A percentile compares a stretch with the other conserved stretches of the same genome.
Conservation (phyloP, 1,140 invertebrate genomes). For the Drosophila novamexicana region DNA sequence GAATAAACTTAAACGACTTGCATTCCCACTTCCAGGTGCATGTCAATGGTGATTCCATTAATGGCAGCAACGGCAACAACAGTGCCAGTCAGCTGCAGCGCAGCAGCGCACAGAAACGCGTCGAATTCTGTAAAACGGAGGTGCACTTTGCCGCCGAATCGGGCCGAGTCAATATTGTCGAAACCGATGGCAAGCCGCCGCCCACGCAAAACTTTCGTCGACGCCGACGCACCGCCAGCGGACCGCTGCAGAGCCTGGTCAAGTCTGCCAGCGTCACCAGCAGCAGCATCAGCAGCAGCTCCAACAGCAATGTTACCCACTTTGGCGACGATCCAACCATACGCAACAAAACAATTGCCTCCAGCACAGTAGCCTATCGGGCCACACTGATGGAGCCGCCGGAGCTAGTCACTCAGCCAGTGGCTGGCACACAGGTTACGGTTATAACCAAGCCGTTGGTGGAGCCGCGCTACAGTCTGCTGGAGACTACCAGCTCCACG, state of each 20-base stretch:
- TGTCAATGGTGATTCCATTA: constrained; percentile 56
- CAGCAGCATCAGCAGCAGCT: constrained; percentile 17
- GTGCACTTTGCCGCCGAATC: constrained; percentile 93
- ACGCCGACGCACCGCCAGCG: constrained; percentile 85
- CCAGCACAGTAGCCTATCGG: constrained; percentile 70
- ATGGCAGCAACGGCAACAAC: constrained; percentile 80
- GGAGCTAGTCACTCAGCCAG: constrained; percentile 56
- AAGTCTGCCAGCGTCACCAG: constrained; percentile 62
- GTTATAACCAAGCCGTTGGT: constrained; percentile 54
- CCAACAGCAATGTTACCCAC: constrained; percentile 56
- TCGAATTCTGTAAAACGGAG: constrained; percentile 94
- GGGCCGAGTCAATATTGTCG: constrained; percentile 93
- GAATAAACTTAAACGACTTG: neutral
- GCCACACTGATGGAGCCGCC: constrained; percentile 74
- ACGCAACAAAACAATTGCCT: constrained; percentile 38
- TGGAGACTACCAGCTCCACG: constrained; percentile 51
- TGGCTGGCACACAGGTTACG: constrained; percentile 58
- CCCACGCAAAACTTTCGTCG: constrained; percentile 91
- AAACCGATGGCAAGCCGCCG: constrained; percentile 93
- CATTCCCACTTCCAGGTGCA: constrained; percentile 54
- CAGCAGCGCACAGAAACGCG: constrained; percentile 87
- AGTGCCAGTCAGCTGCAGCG: constrained; percentile 53
- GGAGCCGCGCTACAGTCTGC: constrained; percentile 57
- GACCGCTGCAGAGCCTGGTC: constrained; percentile 72
- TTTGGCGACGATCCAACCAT: constrained; percentile 68